These are phyloP conservation scores for Trichomycterus rosablanca DNA, from an alignment of 2,113 vertebrate species.

Conservation along the genomic window DNA sequence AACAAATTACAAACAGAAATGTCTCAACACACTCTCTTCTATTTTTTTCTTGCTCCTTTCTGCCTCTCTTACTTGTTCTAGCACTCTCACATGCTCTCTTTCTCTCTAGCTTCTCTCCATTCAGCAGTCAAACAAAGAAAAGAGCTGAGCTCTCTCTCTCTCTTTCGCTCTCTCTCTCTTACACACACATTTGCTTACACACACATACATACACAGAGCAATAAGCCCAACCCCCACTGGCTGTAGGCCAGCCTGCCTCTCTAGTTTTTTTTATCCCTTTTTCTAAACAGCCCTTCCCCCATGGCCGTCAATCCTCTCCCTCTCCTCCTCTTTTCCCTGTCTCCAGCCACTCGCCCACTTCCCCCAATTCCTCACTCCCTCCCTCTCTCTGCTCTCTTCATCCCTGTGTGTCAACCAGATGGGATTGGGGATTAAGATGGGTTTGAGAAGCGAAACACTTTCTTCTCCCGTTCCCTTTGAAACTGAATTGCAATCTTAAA, in stretches of 20 bases:
- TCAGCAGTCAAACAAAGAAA: constrained; percentile 81
- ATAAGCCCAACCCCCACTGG: constrained; percentile 67
- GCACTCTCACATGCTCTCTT: constrained; percentile 48
- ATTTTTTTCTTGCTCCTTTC: constrained; percentile 33
- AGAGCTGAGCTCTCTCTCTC: constrained; percentile 63
- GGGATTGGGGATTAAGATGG: constrained; percentile 1
- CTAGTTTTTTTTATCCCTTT: constrained; percentile 61
- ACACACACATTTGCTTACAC: constrained; percentile 44
- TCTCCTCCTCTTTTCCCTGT: constrained; percentile 42
- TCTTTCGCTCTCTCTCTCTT: constrained; percentile 44
- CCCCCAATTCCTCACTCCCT: constrained; percentile 32
- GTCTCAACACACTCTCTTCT: constrained; percentile 25
- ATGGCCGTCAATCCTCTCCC: constrained; percentile 51
- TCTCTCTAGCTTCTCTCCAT: constrained; percentile 63
- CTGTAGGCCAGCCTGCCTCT: constrained; percentile 62
- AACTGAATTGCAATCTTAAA: no score
- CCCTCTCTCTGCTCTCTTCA: constrained; percentile 32
- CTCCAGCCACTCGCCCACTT: constrained; percentile 54
- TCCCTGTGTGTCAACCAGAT: constrained; percentile 32
- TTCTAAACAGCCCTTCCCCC: constrained; percentile 71
- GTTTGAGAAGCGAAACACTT: constrained; percentile 15
- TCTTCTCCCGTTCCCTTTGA: constrained; percentile 29
- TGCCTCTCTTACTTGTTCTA: constrained; percentile 41
- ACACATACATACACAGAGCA: constrained; percentile 51
- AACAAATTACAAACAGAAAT: constrained; percentile 40